phyloP scores from a whole-genome alignment of 2,113 vertebrate species.

The Zapornia atra region DNA sequence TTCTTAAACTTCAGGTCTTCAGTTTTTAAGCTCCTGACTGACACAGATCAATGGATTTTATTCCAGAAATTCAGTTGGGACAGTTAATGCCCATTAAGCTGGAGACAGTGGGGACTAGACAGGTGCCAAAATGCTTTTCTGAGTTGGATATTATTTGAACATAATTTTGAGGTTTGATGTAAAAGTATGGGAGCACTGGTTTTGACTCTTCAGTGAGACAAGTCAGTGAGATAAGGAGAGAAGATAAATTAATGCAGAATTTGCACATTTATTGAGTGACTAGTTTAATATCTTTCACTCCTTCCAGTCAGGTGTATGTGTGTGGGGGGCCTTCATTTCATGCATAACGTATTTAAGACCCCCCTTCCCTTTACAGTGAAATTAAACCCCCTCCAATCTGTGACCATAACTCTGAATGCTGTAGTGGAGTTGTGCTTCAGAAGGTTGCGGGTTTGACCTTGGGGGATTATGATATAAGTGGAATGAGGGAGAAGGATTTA shows the following conservation, averaged over 20 bases:
- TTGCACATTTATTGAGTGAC: neutral
- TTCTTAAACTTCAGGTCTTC: conserved; percentile 17
- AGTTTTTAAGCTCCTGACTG: conserved; percentile 29
- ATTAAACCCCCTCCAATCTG: neutral
- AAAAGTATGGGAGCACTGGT: neutral
- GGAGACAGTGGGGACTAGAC: neutral
- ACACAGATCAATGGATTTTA: conserved; percentile 23
- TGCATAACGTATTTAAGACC: neutral
- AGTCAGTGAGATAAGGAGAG: neutral
- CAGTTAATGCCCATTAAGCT: conserved; percentile 6
- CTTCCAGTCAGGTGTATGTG: neutral
- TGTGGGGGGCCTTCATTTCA: neutral
- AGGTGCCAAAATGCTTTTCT: neutral
- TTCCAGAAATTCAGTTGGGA: neutral
- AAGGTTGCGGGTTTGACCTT: neutral
- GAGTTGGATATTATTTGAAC: neutral
- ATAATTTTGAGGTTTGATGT: neutral
- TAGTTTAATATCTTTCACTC: neutral
- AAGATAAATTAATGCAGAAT: neutral
- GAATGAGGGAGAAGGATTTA: neutral
- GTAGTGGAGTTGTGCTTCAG: neutral
- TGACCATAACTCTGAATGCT: neutral
- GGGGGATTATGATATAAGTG: neutral
- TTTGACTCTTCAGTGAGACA: neutral
- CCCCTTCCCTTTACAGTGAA: neutral